These are phyloP conservation scores for Arizona elegans DNA, from an alignment of 2,113 vertebrate genomes.

Conservation along the genomic window DNA sequence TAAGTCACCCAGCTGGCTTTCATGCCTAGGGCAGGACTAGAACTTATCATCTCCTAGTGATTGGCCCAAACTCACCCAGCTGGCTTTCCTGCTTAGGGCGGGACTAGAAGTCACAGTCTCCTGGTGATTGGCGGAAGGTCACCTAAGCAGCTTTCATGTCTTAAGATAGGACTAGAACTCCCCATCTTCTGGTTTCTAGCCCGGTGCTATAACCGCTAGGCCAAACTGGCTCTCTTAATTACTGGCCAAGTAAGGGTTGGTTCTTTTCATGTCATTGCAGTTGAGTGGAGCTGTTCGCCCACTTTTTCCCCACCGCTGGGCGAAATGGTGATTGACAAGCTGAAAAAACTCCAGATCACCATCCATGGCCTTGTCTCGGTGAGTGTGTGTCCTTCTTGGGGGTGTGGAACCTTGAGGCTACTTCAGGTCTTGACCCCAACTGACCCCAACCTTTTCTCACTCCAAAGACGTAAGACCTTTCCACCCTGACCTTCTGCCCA, in stretches of 20 bases:
- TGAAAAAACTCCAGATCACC: slow-evolving; percentile 74
- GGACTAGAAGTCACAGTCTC: no score
- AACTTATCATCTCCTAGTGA: neutral
- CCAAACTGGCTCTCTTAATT: neutral
- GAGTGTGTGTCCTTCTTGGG: slow-evolving; percentile 39
- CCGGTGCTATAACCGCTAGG: neutral
- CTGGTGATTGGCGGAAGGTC: no score
- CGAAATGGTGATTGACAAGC: slow-evolving; percentile 78
- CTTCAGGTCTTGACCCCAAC: neutral
- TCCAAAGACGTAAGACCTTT: neutral
- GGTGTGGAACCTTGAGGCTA: neutral
- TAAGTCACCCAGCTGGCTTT: no score
- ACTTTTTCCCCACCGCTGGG: slow-evolving; percentile 74
- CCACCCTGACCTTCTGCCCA: neutral
- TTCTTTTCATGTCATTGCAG: slow-evolving; percentile 66
- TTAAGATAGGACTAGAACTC: neutral
- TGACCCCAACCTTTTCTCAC: neutral
- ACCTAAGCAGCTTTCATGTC: no score
- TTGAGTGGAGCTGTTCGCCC: slow-evolving; percentile 82
- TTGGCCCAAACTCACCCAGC: no score
- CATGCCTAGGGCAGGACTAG: neutral
- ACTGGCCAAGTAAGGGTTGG: neutral
- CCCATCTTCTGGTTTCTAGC: neutral
- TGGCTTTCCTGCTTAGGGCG: no score
- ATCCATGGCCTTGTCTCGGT: slow-evolving; percentile 81